Evolutionary conservation across 2,888 invertebrate species (phyloP).

Genomic region (Chorisops tibialis): DNA sequence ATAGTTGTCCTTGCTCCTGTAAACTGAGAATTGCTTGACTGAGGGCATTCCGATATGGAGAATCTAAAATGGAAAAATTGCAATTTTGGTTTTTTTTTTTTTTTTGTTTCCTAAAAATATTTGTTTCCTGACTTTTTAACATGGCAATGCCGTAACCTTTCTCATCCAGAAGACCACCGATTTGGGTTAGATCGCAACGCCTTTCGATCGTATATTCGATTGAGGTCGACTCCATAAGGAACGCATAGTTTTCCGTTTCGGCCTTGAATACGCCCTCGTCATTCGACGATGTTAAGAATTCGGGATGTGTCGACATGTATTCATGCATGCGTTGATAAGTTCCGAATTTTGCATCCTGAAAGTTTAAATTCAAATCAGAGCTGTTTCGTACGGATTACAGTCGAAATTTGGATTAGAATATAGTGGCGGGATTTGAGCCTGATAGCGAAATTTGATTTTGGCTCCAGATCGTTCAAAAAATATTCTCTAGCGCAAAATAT

Average conservation of each 20-base stretch:
- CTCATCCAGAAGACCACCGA: conserved; percentile 63
- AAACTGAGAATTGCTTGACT: conserved; percentile 78
- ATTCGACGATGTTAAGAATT: conserved; percentile 55
- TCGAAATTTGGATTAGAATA: too few relatives aligned
- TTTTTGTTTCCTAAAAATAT: neutral
- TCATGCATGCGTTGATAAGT: conserved; percentile 77
- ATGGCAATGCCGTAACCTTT: conserved; percentile 75
- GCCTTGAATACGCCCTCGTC: conserved; percentile 58
- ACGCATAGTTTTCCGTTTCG: conserved; percentile 62
- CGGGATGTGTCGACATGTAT: conserved; percentile 69
- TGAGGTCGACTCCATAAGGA: conserved; percentile 74
- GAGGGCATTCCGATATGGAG: conserved; percentile 66
- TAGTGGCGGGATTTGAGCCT: too few relatives aligned
- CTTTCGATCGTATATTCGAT: conserved; percentile 72
- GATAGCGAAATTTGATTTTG: too few relatives aligned
- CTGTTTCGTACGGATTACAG: too few relatives aligned
- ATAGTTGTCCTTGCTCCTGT: conserved; percentile 78
- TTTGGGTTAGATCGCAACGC: conserved; percentile 61
- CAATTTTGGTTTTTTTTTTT: neutral
- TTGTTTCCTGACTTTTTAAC: conserved; percentile 56
- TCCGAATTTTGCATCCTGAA: conserved; percentile 72
- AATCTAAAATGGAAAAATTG: conserved; percentile 42
- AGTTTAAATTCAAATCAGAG: too few relatives aligned
- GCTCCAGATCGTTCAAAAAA: too few relatives aligned
- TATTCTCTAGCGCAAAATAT: too few relatives aligned